Evolutionary conservation across 1,140 invertebrate species (phyloP), one percentile per base, ranked within the genome.

Genomic region (Microplitis mediator): DNA sequence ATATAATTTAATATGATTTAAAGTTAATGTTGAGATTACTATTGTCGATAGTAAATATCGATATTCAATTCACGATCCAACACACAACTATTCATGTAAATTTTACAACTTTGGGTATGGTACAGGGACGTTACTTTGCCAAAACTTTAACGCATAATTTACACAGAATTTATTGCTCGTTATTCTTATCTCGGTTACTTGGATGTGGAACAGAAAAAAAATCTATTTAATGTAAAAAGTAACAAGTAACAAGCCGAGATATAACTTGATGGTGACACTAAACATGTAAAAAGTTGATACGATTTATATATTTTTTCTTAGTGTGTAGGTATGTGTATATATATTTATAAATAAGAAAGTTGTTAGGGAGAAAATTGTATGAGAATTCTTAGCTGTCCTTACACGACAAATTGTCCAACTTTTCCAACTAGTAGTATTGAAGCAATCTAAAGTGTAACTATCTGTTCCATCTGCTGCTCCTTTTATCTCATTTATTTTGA

Each of bases 391-490:
- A 23, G 64, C 52, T 50, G 50, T 66, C 14, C 14, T 50, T 31
- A 9, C 35, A 3, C 62, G 50, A 4, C 39, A 66, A 66, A 14
- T 66, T 66, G 36, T 32, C n/a, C 39, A 52, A 66, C 23, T 66
- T 66, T 16, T 31, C 50, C 64, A 16, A 45, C 39, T 45, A 23
- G 23, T 23, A 23, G 23, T 23, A 32, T 58, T 56, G 67, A 36
- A 71, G 39, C 39, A 45, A 45, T 63, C 16, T 50, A 11, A n/a
- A 64, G 2, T 39, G 4, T 34, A 71, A 71, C 69, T 71, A 71
- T 62, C 31, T 51, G 23, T 71, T 51, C 39, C 60, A 32, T 63
- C 65, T 31, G 36, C 39, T 66, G 0, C 45, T 51, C 52, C 32
- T 66, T 66, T 31, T 66, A 51, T 14, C 34, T 50, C 64, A 13